Evolutionary conservation across 1,140 invertebrate species (phyloP), one percentile per base, ranked within the genome.

Genomic region (Gonatopus flavifemur): DNA sequence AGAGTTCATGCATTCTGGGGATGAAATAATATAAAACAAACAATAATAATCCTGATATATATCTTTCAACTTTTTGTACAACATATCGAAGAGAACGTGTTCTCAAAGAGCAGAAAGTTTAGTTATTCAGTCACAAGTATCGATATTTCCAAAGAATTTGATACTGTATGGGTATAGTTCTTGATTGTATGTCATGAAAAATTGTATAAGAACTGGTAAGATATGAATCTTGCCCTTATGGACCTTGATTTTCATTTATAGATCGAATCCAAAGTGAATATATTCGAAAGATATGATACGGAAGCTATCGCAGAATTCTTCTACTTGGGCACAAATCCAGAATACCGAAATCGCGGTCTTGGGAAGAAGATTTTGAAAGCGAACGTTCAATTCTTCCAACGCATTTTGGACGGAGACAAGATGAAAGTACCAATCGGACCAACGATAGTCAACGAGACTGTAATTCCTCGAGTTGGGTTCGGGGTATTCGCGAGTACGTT

Each of bases 401-500:
- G 39, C 2, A 32, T 62, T 0, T 8, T 13, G 10, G 25, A 55
- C 20, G 24, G 47, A 2, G 36, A 48, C 2, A 20, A 35, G 40
- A 51, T 33, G 28, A 59, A 48, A 10, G 31, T 30, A 5, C 33
- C 40, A 2, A 40, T 64, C n/a, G 50, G 52, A 1, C 40, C 53
- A 1, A 21, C 25, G 10, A 43, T 55, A 8, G 32, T 53, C 3
- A 30, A 33, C 5, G 51, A 58, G 8, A 19, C 32, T 36, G 21
- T 40, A 18, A 33, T 42, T 13, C 70, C 70, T 0, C 58, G 62
- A 6, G 31, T 66, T 5, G 57, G 30, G 5, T 72, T 63, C 36
- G 66, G 51, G 2, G 57, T 69, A 0, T 69, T 67, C 32, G 61
- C 68, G 0, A 70, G 69, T 1, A 66, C 59, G 21, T 72, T 59